phyloP scores from a whole-genome alignment of 2,797 vertebrate species.

The Diplodus puntazzo region DNA sequence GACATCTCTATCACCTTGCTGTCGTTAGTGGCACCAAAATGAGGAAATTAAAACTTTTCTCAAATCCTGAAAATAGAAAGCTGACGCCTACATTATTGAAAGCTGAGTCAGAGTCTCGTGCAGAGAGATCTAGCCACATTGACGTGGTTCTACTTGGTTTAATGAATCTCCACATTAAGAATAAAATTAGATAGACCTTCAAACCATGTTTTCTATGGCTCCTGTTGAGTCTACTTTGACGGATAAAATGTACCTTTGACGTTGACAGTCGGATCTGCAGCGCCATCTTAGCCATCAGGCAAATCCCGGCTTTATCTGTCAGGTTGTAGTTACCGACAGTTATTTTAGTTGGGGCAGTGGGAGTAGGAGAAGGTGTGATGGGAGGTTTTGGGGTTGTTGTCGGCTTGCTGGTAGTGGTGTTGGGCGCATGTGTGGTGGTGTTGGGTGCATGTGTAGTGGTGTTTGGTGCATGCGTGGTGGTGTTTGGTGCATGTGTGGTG shows the following conservation, averaged over 20 bases:
- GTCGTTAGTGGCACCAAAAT: slow-evolving; percentile 2
- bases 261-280: slow-evolving; percentile 72
- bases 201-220: neutral
- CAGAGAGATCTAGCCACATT: neutral
- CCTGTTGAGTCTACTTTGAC: neutral
- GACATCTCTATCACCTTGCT: neutral
- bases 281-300: slow-evolving; percentile 66
- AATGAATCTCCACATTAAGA: neutral
- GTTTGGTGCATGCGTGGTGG: neutral
- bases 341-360: slow-evolving; percentile 62
- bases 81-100: slow-evolving; percentile 12
- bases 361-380: slow-evolving; percentile 23
- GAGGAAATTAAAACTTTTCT: slow-evolving; percentile 51
- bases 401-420: neutral
- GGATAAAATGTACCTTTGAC: slow-evolving; percentile 59
- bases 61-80: slow-evolving; percentile 33
- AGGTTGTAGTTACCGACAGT: slow-evolving; percentile 72
- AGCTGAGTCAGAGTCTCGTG: slow-evolving; percentile 22
- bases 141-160: neutral
- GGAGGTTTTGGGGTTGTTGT: neutral
- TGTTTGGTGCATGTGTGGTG: accelerated
- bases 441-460: slow-evolving; percentile 4
- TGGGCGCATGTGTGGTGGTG: neutral
- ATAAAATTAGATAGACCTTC: neutral
- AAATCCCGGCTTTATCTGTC: neutral